Percentiles rank a stretch among this genome's conserved stretches.
These are phyloP conservation scores for Synergus japonicus DNA, from an alignment of 2,888 invertebrate genomes.

Conservation along the genomic window DNA sequence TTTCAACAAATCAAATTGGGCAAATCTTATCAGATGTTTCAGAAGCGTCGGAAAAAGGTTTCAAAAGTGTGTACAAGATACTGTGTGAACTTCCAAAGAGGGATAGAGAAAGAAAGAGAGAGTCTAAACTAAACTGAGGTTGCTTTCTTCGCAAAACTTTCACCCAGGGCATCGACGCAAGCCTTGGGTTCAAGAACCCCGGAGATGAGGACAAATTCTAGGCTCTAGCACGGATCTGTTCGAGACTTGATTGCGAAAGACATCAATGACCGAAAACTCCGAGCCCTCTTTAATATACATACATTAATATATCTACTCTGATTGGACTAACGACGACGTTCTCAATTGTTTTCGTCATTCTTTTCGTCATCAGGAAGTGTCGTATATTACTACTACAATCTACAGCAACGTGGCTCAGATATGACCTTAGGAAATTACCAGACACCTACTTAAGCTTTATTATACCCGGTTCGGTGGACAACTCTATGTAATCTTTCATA, in stretches of 20 bases:
- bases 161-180: constrained; percentile 59
- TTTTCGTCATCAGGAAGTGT: neutral
- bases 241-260: constrained; percentile 49
- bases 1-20: neutral
- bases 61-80: constrained; percentile 14
- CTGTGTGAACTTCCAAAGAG: constrained; percentile 42
- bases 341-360: constrained; percentile 22
- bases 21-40: neutral
- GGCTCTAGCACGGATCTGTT: constrained; percentile 52
- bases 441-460: constrained; percentile 45
- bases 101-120: constrained; percentile 54
- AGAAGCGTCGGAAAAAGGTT: neutral
- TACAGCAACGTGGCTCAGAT: constrained; percentile 23
- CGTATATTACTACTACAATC: neutral
- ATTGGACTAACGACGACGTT: neutral
- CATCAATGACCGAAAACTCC: constrained; percentile 52
- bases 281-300: neutral
- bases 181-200: constrained; percentile 65
- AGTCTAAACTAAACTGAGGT: constrained; percentile 58
- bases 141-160: constrained; percentile 76
- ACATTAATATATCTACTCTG: neutral
- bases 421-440: constrained; percentile 49
- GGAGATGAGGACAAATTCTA: constrained; percentile 50
- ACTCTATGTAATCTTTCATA: constrained; percentile 25
- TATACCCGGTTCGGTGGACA: constrained; percentile 26